These are phyloP conservation scores for Palloptera scutellata DNA, from an alignment of 2,888 invertebrate genomes.

Conservation along the genomic window DNA sequence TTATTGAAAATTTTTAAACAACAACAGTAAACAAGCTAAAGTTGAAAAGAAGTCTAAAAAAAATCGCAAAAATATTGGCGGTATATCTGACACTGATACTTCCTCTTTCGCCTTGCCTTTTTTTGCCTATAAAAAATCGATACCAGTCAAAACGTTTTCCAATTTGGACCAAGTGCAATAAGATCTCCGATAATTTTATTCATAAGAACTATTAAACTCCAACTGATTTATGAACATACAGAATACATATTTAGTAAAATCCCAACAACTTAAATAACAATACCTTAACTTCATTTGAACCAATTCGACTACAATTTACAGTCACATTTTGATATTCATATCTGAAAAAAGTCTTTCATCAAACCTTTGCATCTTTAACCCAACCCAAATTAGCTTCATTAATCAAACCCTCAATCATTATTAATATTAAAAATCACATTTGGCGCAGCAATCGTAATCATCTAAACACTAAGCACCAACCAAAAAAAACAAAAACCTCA, in stretches of 20 bases:
- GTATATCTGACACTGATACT: too few relatives aligned
- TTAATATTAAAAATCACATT: slow-evolving; percentile 11
- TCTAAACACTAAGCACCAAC: not conserved
- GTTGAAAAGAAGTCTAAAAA: too few relatives aligned
- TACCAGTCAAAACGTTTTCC: too few relatives aligned
- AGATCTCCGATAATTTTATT: too few relatives aligned
- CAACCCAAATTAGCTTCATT: slow-evolving; percentile 15
- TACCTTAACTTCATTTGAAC: not conserved
- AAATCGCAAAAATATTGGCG: too few relatives aligned
- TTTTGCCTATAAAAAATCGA: too few relatives aligned
- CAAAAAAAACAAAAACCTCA: slow-evolving; percentile 1
- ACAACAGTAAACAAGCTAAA: too few relatives aligned
- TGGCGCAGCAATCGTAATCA: not conserved
- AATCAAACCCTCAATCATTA: slow-evolving; percentile 24
- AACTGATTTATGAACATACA: too few relatives aligned
- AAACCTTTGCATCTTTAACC: not conserved
- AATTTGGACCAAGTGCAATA: too few relatives aligned
- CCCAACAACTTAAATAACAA: not conserved
- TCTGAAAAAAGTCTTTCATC: not conserved
- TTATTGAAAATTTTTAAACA: too few relatives aligned
- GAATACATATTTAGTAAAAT: too few relatives aligned
- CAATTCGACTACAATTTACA: slow-evolving; percentile 18
- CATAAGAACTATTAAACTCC: not conserved
- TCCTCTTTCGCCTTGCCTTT: too few relatives aligned
- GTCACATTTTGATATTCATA: slow-evolving; percentile 18